Base-by-base conservation (phyloP, 2,888 invertebrate genomes). In the Melikaiella ostensackeni region DNA sequence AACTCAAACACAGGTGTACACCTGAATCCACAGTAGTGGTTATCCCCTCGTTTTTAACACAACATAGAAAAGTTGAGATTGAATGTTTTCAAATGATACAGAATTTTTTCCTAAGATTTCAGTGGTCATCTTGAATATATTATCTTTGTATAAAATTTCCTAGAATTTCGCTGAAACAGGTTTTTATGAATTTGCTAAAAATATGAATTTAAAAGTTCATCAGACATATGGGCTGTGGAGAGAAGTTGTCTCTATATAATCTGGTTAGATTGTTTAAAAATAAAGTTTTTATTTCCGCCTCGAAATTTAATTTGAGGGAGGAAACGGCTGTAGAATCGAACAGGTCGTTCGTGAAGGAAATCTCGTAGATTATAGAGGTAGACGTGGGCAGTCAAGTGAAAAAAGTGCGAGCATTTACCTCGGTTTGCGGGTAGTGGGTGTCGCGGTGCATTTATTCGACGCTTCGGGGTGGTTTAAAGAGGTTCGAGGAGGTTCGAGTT, bases 381-480 rank as follows among this genome's bases (percentile, higher is more conserved):
- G 70, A 70, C 70, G 70, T 70, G 70, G 30, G 46, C 50, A 70
- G 46, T 70, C 70, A 70, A 50, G 46, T 70, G 50, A 50, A 50
- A 70, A 70, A 70, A 70, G 70, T 70, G 70, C 50, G 70, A 70
- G 70, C 50, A 70, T 70, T 70, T 50, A 50, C 70, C 30, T 70
- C 19, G 46, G n/a, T 70, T 50, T 50, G n/a, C 9, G 50, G n/a
- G n/a, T 70, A 50, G 66, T 30, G 64, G 24, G 66, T 66, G 46
- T 66, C 66, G 46, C 42, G 30, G 50, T 50, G 50, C 30, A 50
- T 70, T 50, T 50, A 66, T 66, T 66, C 27, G 66, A 70, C 27
- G 70, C 70, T 50, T 46, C 70, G 50, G 50, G 70, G 46, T 70
- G n/a, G 70, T 70, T 70, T 70, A 50, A 30, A 70, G 70, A 70